Percentiles rank a stretch among this genome's conserved stretches.
Evolutionary conservation across 2,888 invertebrate species (phyloP).

Genomic region (Torymus tubicola): DNA sequence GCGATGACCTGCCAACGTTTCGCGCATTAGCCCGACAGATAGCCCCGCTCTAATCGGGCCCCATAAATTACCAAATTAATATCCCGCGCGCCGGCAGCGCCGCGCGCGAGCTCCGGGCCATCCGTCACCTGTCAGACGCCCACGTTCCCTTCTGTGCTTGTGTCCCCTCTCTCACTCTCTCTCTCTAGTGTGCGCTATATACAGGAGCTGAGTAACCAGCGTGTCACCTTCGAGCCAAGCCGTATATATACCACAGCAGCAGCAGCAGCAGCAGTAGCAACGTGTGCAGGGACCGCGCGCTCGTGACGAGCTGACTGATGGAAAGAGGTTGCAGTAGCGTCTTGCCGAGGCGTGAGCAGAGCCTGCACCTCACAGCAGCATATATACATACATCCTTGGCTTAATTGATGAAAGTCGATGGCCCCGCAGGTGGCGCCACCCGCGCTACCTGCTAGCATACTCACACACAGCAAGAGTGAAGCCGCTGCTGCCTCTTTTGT

Average conservation of each 20-base stretch:
- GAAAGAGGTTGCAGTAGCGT: slow-evolving; percentile 24
- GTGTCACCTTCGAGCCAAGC: slow-evolving; percentile 34
- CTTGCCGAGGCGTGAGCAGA: slow-evolving; percentile 19
- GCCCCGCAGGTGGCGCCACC: slow-evolving; percentile 47
- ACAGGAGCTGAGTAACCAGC: not conserved
- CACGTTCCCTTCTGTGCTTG: not conserved
- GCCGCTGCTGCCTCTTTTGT: slow-evolving; percentile 30
- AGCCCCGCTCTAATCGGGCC: slow-evolving; percentile 74
- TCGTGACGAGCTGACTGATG: slow-evolving; percentile 56
- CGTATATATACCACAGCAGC: not conserved
- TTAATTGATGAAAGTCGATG: slow-evolving; percentile 30
- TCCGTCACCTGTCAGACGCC: slow-evolving; percentile 73
- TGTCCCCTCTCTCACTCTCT: not conserved
- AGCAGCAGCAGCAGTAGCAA: not conserved
- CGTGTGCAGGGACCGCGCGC: not conserved
- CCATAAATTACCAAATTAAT: slow-evolving; percentile 76
- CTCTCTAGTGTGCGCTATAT: not conserved
- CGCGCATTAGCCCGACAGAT: slow-evolving; percentile 74
- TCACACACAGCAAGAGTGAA: too few relatives aligned
- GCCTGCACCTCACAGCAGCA: too few relatives aligned
- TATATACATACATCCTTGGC: too few relatives aligned
- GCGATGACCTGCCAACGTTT: slow-evolving; percentile 75
- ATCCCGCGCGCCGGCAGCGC: slow-evolving; percentile 68
- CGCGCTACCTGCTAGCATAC: too few relatives aligned
- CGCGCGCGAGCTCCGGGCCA: slow-evolving; percentile 68